Conservation (phyloP, 2,113 vertebrate species). For the Rhizomys pruinosus region DNA sequence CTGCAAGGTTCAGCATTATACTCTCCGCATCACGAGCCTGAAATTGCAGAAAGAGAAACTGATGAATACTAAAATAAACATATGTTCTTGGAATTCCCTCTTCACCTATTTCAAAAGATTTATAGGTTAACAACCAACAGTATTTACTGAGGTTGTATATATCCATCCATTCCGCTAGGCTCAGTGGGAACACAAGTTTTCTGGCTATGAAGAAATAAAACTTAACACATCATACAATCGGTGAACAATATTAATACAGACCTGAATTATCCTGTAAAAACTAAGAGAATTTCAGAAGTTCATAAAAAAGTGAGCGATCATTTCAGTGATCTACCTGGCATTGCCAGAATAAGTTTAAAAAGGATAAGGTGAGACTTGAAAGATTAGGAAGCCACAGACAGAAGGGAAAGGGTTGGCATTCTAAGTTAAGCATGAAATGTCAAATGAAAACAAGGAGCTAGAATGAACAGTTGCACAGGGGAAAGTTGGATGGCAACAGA, state of each 20-base stretch:
- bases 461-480: not conserved
- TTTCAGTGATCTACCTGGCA: not conserved
- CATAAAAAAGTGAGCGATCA: not conserved
- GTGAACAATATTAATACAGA: not conserved
- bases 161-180: not conserved
- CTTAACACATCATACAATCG: not conserved
- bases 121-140: not conserved
- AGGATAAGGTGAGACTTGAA: not conserved
- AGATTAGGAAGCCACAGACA: not conserved
- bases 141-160: not conserved
- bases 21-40: slow-evolving; percentile 98
- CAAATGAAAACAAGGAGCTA: not conserved
- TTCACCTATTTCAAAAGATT: not conserved
- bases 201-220: not conserved
- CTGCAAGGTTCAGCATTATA: slow-evolving; percentile 98
- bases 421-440: not conserved
- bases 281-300: not conserved
- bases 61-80: not conserved
- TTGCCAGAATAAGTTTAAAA: not conserved
- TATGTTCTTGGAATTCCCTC: not conserved
- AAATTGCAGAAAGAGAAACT: slow-evolving; percentile 22
- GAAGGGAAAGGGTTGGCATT: not conserved
- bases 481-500: not conserved
- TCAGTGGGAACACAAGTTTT: not conserved
- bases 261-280: slow-evolving; percentile 31